Evolutionary conservation across 2,797 vertebrate species (phyloP), one percentile per base, ranked within the genome.

Genomic region (Anabacerthia variegaticeps): DNA sequence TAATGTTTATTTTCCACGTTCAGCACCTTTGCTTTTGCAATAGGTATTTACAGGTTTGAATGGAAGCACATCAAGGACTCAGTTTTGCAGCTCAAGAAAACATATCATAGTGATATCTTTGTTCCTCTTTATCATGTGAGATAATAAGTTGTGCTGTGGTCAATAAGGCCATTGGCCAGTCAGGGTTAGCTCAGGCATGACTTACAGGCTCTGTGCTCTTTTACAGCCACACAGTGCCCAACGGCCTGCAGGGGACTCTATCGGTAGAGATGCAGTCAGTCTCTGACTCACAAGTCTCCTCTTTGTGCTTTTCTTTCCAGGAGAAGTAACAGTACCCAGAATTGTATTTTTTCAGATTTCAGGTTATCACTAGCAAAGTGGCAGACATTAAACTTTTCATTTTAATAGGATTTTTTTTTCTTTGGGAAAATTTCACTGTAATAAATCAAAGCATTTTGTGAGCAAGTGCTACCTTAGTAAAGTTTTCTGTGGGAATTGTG

Each of bases 1-100:
- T 94, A 80, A 94, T 75, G 79, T 63, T 92, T 92, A 65, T 95
- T 93, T 92, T 74, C 75, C 12, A 16, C 0, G 0, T 85, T 94
- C 86, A 94, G 83, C 92, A 95, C 71, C 88, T 94, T 91, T 63
- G 48, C 67, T 94, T 94, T 90, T 86, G 71, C 67, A n/a, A 61
- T 28, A 82, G 30, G 28, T 26, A 46, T 23, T 93, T 85, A 61
- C 14, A 41, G 79, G 48, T 65, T 69, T 46, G 67, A 76, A 43
- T 1, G 4, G 49, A 82, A 82, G 21, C 5, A 12, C 18, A 12
- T 13, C 28, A 56, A 73, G 41, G 51, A 32, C 61, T 89, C 21
- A 3, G 9, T 23, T 91, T 69, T 84, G 28, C 43, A 72, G 69
- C 52, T 79, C 21, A 52, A 49, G 75, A 63, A 69, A 88, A 52